phyloP scores from a whole-genome alignment of 2,888 invertebrate genomes.

The Lepidochrysops patricia region DNA sequence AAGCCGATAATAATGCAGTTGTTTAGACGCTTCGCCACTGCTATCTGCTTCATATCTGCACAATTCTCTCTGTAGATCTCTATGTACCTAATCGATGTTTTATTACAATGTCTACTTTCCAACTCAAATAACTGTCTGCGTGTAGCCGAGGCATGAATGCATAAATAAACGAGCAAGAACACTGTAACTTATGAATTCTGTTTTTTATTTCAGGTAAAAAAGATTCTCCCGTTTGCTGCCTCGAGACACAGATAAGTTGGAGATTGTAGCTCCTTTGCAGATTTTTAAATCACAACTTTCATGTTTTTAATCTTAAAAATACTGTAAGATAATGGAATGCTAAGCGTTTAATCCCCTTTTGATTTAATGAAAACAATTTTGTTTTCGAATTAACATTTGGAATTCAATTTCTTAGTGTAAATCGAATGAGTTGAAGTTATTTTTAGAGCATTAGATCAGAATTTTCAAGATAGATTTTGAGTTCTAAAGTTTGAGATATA shows the following conservation, averaged over 20 bases:
- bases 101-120: background rate
- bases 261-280: background rate
- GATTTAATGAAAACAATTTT: no score
- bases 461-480: no score
- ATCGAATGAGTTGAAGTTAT: no score
- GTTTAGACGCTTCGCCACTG: no score
- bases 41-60: no score
- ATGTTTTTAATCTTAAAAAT: background rate
- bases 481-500: no score
- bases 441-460: no score
- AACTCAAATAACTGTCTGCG: background rate
- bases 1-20: no score
- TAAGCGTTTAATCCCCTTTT: background rate
- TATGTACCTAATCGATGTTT: background rate
- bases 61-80: no score
- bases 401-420: no score
- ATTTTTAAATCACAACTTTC: background rate
- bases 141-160: background rate
- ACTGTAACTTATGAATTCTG: background rate
- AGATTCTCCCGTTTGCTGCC: background rate
- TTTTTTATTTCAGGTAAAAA: constrained; percentile 11
- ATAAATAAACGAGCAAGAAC: background rate
- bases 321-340: background rate
- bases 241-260: background rate
- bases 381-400: no score